Evolutionary conservation across 2,888 invertebrate genomes (phyloP).

Genomic region (Nysson spinosus): DNA sequence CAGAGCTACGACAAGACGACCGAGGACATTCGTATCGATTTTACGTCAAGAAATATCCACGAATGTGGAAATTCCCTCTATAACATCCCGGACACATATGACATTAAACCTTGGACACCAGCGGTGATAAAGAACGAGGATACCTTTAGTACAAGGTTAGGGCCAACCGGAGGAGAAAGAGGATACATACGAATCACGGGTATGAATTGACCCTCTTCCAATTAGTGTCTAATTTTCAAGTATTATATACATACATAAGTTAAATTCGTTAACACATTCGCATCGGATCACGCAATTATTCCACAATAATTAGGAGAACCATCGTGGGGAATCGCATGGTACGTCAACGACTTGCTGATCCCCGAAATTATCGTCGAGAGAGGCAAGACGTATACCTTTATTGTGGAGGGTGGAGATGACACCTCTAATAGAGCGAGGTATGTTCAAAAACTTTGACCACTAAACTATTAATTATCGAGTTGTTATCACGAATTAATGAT

Average conservation of each 20-base stretch:
- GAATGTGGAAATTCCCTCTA: conserved; percentile 85
- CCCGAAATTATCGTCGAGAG: conserved; percentile 93
- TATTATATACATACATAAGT: no score
- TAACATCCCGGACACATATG: conserved; percentile 80
- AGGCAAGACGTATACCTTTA: conserved; percentile 90
- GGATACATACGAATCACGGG: conserved; percentile 91
- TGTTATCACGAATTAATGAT: no score
- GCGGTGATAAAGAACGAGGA: conserved; percentile 80
- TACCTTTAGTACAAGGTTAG: conserved; percentile 87
- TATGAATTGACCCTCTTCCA: no score
- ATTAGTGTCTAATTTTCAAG: no score
- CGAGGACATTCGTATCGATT: conserved; percentile 88
- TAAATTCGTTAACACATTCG: no score
- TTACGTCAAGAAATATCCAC: conserved; percentile 84
- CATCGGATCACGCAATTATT: no score
- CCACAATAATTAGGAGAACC: conserved; percentile 79
- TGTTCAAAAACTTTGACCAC: conserved; percentile 51
- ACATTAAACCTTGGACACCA: conserved; percentile 85
- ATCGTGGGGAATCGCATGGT: conserved; percentile 95
- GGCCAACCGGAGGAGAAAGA: conserved; percentile 89
- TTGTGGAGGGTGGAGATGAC: conserved; percentile 91
- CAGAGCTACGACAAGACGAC: conserved; percentile 85
- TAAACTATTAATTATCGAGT: conserved; percentile 5
- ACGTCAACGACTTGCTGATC: conserved; percentile 92
- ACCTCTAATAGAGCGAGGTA: conserved; percentile 87